Evolutionary conservation across 2,888 invertebrate genomes (phyloP).

Genomic region (Parasteatoda lunata): DNA sequence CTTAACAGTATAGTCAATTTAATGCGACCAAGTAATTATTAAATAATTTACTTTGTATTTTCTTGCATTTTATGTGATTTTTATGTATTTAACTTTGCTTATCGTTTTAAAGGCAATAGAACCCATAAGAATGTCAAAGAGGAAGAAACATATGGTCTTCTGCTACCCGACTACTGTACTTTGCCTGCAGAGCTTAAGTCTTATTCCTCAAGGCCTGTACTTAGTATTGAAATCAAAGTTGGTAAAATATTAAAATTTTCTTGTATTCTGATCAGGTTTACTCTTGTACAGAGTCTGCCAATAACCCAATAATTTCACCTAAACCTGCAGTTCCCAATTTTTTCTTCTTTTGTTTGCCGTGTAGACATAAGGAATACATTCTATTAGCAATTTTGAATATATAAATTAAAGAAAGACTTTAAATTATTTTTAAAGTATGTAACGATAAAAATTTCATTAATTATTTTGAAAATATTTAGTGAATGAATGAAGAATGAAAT

Average conservation of each 20-base stretch:
- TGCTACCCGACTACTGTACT: constrained; percentile 58
- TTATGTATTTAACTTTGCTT: neutral
- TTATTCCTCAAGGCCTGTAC: constrained; percentile 71
- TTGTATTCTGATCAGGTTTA: too few species aligned
- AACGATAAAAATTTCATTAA: too few species aligned
- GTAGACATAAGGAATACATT: neutral
- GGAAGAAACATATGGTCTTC: constrained; percentile 33
- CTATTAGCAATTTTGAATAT: too few species aligned
- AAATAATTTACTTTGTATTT: neutral
- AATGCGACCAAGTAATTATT: constrained; percentile 39
- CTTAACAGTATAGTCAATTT: constrained; percentile 21
- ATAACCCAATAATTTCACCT: too few species aligned
- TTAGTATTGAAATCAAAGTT: constrained; percentile 80
- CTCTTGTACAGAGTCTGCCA: too few species aligned
- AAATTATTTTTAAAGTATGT: too few species aligned
- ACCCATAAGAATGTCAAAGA: constrained; percentile 44
- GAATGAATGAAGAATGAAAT: too few species aligned
- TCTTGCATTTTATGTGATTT: neutral
- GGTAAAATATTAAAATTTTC: neutral
- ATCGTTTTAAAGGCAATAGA: constrained; percentile 19
- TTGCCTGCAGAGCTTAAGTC: constrained; percentile 39
- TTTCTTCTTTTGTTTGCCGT: neutral
- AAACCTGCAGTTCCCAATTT: neutral
- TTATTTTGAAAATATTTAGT: too few species aligned
- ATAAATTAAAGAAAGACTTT: too few species aligned